Conservation (phyloP, 1,140 invertebrate genomes). For the Leptopilina boulardi region DNA sequence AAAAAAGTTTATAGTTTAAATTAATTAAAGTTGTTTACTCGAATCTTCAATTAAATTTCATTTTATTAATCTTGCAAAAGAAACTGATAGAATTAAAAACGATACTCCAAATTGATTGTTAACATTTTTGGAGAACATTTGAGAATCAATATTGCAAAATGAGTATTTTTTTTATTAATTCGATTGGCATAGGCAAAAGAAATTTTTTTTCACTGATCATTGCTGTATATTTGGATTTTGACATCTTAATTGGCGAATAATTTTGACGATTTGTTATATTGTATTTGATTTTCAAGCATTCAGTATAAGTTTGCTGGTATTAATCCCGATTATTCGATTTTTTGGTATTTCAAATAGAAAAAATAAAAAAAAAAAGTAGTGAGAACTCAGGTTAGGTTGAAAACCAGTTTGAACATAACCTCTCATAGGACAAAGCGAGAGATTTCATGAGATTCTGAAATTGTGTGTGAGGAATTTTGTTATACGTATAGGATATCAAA, state of each 20-base stretch:
- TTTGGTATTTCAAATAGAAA: conserved; percentile 22
- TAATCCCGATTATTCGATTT: not conserved
- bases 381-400: conserved; percentile 16
- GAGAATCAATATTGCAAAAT: not conserved
- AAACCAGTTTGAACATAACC: conserved; percentile 32
- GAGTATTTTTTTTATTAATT: not conserved
- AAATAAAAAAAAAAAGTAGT: not conserved
- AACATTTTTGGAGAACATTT: not conserved
- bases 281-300: not conserved
- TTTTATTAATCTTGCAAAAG: not conserved
- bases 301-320: not conserved
- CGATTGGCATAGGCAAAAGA: not conserved
- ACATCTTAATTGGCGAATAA: not conserved
- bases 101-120: not conserved
- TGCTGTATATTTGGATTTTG: not conserved
- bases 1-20: not conserved
- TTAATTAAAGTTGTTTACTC: not conserved
- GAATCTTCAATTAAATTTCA: not conserved
- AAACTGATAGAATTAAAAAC: not conserved
- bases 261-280: not conserved
- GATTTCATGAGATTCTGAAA: not conserved
- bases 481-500: not conserved
- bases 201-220: not conserved
- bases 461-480: not conserved
- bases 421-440: conserved; percentile 25